Percentiles rank a stretch among this genome's conserved stretches.
Conservation (phyloP, 2,888 invertebrate genomes). For the Ornithoptera priamus region DNA sequence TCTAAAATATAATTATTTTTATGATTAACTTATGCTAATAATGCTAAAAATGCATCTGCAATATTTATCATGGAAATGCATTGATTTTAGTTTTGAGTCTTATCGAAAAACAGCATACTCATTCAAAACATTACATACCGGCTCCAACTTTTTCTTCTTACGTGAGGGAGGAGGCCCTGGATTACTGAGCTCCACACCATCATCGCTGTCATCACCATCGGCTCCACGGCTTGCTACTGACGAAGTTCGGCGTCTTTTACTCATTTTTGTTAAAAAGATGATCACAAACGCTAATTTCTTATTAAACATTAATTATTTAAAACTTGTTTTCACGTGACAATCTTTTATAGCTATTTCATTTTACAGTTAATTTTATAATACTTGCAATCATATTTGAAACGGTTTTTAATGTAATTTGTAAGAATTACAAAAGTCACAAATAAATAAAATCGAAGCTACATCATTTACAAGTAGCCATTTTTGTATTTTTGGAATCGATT, state of each 20-base stretch:
- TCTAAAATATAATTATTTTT: conserved; percentile 63
- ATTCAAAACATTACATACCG: conserved; percentile 76
- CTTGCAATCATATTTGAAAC: neutral
- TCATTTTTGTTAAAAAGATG: conserved; percentile 69
- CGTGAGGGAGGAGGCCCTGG: conserved; percentile 72
- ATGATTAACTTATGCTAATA: no score
- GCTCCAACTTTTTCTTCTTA: conserved; percentile 86
- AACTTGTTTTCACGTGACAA: neutral
- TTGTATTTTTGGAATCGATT: neutral
- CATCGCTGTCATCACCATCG: conserved; percentile 86
- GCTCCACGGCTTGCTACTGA: conserved; percentile 88
- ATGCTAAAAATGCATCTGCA: neutral
- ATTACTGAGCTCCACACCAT: conserved; percentile 74
- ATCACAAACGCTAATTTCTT: conserved; percentile 7
- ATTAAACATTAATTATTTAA: neutral
- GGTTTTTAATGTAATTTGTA: neutral
- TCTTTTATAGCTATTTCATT: neutral
- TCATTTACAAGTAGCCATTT: conserved; percentile 2
- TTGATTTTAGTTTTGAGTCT: neutral
- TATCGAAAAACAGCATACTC: neutral
- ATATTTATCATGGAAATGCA: neutral
- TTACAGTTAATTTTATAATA: neutral
- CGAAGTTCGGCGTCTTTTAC: conserved; percentile 89
- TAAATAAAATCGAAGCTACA: neutral
- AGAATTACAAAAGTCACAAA: conserved; percentile 1